Base-by-base conservation (phyloP, 2,113 vertebrate species). In the Cyprinus carpio region DNA sequence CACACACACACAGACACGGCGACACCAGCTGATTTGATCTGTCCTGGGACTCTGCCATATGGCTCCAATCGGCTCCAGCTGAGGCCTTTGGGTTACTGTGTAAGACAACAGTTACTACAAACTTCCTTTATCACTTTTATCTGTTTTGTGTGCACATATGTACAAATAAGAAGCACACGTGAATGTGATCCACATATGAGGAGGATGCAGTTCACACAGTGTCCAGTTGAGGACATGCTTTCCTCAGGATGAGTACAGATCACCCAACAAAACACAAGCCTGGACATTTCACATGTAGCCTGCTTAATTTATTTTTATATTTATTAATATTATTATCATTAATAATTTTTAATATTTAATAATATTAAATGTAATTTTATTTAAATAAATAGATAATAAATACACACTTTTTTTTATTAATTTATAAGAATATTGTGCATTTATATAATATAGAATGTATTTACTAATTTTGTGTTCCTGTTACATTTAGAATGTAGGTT, bases 151-250 rank as follows among this genome's bases (percentile, higher is more conserved):
- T 34, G 81, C 69, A 72, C 5, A 13, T 37, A 34, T 56, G 15
- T 29, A 10, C 6, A 25, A 23, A 31, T n/a, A 15, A 6, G 8
- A 67, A 3, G 6, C 25, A 27, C 37, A 12, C 15, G 9, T 29
- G 60, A 49, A 34, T 65, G 56, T 23, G 78, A 4, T n/a, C 40
- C 20, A 3, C 29, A 5, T 15, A 3, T 40, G 15, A 49, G 25
- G 6, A 75, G 25, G 15, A 3, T 75, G 75, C 67, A 83, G 40
- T 85, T 43, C 80, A 43, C 2, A 37, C 9, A 20, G 34, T 78
- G 31, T 4, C 75, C 87, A 88, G 67, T 11, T 49, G 87, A 71
- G 84, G 84, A 56, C 84, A 65, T 79, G 75, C 84, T 85, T 37
- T 58, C 75, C 65, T 12, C n/a, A 85, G 56, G 58, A 85, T 83